Base-by-base conservation (phyloP, 2,888 invertebrate species). In the Limnephilus lunatus region DNA sequence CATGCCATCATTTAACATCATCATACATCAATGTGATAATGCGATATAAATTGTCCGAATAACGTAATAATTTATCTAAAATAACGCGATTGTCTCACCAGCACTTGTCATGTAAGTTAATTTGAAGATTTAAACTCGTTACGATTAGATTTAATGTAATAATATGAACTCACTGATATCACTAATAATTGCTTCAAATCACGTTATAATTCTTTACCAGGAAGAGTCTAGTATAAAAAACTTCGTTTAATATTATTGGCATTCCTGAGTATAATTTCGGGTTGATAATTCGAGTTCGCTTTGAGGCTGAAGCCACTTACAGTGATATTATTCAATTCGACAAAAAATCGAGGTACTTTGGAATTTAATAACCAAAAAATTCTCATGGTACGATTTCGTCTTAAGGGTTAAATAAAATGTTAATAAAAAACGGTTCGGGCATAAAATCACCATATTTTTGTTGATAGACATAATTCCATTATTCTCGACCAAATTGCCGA, bases 361-460 rank as follows among this genome's bases (percentile, higher is more conserved):
- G 14, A 15, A 68, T 31, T 19, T 88, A 88, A 80, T 88, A 86
- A 86, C 86, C 35, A 25, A 86, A 86, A 30, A 86, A 32, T 88
- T 88, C 88, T 80, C 80, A 80, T 88, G 88, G 68, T 53, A 35
- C 68, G 15, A 88, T 80, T 68, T 68, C 68, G 35, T 88, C 68
- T 88, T 9, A 80, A 68, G 88, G 88, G 68, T 31, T 88, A 32
- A 88, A 88, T 68, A 68, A 88, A 88, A 88, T 88, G 31, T 31
- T 80, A 88, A 88, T 88, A 15, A 68, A 44, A n/a, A 31, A 86
- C 35, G 48, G 44, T 19, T 68, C 5, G n/a, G 35, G 32, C 31
- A 68, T 68, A 80, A 88, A 88, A 88, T 88, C 88, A 88, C 68
- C 88, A 88, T 88, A 88, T 53, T 88, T 88, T 68, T 88, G 88